phyloP scores from a whole-genome alignment of 2,113 vertebrate species.

The Baryphthengus martii region DNA sequence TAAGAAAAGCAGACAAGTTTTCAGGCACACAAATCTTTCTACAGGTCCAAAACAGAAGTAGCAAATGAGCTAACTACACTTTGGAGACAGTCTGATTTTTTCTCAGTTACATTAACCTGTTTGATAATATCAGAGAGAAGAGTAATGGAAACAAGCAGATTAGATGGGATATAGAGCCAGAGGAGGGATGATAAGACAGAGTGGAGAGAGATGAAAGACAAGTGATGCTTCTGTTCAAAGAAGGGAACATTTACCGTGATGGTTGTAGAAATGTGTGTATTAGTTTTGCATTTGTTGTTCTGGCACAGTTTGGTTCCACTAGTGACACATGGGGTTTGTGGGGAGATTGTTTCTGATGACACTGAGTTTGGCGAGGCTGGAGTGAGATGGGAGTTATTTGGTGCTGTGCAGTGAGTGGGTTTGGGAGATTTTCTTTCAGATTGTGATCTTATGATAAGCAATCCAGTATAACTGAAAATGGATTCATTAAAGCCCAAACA shows the following conservation, averaged over 20 bases:
- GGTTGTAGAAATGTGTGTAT: background rate
- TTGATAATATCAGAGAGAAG: background rate
- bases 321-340: background rate
- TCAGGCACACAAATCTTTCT: background rate
- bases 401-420: background rate
- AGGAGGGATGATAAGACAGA: background rate
- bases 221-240: background rate
- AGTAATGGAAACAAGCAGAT: background rate
- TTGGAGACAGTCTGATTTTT: background rate
- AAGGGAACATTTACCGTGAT: background rate
- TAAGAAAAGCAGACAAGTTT: background rate
- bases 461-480: background rate
- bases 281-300: background rate
- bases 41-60: background rate
- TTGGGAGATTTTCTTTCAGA: background rate
- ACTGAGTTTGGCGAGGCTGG: background rate
- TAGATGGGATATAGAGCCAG: background rate
- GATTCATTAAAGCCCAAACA: background rate
- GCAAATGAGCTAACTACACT: background rate
- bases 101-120: background rate
- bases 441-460: background rate
- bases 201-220: background rate
- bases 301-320: background rate
- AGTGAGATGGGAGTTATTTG: background rate
- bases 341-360: background rate